Evolutionary conservation across 2,113 vertebrate genomes (phyloP), one percentile per base, ranked within the genome.

Genomic region (Poeciliopsis retropinna): DNA sequence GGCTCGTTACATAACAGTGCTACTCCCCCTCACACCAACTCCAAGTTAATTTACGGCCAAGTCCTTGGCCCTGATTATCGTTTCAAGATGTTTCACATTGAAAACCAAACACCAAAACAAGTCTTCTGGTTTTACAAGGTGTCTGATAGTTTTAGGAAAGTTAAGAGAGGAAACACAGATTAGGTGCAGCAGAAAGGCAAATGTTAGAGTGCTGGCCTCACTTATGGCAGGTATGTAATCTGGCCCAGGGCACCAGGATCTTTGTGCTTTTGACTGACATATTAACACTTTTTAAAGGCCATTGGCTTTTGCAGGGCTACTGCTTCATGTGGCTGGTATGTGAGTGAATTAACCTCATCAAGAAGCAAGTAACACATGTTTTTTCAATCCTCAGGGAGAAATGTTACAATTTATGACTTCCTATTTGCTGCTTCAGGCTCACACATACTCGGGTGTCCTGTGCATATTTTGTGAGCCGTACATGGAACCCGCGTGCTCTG

Each of bases 211-310:
- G n/a, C 34, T 78, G 70, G 87, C 81, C 76, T 80, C 66, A 62
- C 69, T 64, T 51, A 63, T 72, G 71, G 84, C 60, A 37, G 66
- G 57, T 51, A 29, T 72, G n/a, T 70, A 74, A 76, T 60, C 64
- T 70, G 73, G 73, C 65, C 6, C 7, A 3, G 3, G 22, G 78
- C 69, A 64, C 54, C 41, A 61, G 73, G 68, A 68, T 81, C 71
- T 64, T 81, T 79, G 76, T 89, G 76, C 72, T n/a, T 84, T 77
- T 84, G 67, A 88, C 37, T 62, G 70, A 65, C 64, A 73, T 82
- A 83, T 90, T 85, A 84, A 75, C 82, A 85, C 88, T 60, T 82
- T 85, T 85, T 76, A 76, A 88, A 85, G 83, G 73, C 75, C 15
- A 1, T 27, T 31, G 64, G 70, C n/a, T 77, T 86, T 91, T 78